phyloP scores from a whole-genome alignment of 2,113 vertebrate species.

The Eolophus roseicapilla region DNA sequence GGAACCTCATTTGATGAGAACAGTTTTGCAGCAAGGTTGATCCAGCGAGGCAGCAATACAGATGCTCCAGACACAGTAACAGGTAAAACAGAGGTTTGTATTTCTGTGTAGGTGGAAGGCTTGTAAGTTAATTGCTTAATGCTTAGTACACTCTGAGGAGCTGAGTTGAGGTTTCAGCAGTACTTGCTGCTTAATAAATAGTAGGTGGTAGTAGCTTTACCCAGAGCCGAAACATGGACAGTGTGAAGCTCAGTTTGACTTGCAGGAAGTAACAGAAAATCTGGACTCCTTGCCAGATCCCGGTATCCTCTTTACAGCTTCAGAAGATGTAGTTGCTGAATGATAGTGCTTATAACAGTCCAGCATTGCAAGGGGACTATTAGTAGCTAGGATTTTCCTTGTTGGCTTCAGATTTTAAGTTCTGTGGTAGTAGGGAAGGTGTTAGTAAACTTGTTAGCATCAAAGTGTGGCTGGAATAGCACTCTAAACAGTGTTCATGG shows the following conservation, averaged over 20 bases:
- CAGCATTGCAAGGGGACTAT: background rate
- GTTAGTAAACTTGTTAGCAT: background rate
- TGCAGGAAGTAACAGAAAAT: background rate
- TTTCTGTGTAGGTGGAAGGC: background rate
- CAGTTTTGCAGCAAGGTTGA: slow-evolving; percentile 92
- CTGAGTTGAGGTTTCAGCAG: background rate
- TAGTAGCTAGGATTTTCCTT: background rate
- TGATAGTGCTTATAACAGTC: background rate
- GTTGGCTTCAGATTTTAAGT: background rate
- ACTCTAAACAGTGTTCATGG: background rate
- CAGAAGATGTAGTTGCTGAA: background rate
- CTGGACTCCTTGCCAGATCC: background rate
- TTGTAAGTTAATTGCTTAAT: background rate
- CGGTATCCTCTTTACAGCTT: background rate
- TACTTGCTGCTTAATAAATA: background rate
- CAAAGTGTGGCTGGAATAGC: background rate
- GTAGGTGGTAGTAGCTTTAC: background rate
- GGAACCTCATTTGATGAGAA: slow-evolving; percentile 97
- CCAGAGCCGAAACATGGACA: background rate
- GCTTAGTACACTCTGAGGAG: background rate
- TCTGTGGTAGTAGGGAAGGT: background rate
- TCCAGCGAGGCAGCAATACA: slow-evolving; percentile 92
- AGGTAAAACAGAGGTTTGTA: slow-evolving; percentile 77
- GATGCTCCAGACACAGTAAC: slow-evolving; percentile 86
- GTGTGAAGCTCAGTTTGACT: background rate